A percentile compares a stretch with the other conserved stretches of the same genome.
Evolutionary conservation across 2,888 invertebrate genomes (phyloP).

Genomic region (Phengaris alcon): DNA sequence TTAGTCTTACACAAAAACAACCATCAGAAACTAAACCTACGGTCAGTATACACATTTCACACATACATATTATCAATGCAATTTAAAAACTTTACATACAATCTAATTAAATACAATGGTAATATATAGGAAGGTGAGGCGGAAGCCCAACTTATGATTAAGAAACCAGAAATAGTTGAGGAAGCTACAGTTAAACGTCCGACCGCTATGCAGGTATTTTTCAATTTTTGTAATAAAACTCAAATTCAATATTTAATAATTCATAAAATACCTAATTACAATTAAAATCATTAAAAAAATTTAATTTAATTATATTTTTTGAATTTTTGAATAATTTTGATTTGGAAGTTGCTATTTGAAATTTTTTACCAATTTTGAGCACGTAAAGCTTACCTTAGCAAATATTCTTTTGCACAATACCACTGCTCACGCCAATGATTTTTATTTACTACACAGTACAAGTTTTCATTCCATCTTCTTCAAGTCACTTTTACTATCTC

Average conservation of each 20-base stretch:
- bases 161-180: slow-evolving; percentile 72
- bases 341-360: neutral
- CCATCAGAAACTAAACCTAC: slow-evolving; percentile 69
- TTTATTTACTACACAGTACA: neutral
- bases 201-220: slow-evolving; percentile 49
- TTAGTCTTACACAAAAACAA: slow-evolving; percentile 73
- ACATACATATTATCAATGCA: neutral
- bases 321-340: no score
- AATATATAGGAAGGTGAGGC: slow-evolving; percentile 63
- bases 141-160: slow-evolving; percentile 70
- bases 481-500: slow-evolving; percentile 26
- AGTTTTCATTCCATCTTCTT: slow-evolving; percentile 1
- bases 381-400: slow-evolving; percentile 6
- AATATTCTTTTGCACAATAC: slow-evolving; percentile 4
- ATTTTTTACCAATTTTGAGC: neutral
- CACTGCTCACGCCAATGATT: neutral
- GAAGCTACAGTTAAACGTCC: slow-evolving; percentile 71
- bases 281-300: no score
- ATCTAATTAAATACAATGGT: slow-evolving; percentile 28
- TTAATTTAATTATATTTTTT: no score
- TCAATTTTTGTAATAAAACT: neutral
- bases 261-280: no score
- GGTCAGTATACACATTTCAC: slow-evolving; percentile 55
- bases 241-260: neutral
- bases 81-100: neutral